Evolutionary conservation across 2,797 vertebrate genomes (phyloP), one percentile per base, ranked within the genome.

Genomic region (Pseudomugil gertrudae): DNA sequence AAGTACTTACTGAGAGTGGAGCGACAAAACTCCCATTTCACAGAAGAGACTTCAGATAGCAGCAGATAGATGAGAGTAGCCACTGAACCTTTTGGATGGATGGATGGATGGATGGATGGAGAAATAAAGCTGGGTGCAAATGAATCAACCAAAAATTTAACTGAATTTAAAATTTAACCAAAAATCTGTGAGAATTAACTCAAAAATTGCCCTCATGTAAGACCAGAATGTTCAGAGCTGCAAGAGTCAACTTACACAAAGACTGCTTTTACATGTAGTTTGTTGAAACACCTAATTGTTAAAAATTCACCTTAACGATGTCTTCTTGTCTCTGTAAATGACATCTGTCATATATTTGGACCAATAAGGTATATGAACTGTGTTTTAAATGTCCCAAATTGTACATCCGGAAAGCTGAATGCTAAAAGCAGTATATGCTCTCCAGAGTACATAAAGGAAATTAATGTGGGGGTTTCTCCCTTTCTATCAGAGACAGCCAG

Each of bases 401-500:
- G 5, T 11, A 17, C 15, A 38, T 38, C 7, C 5, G 15, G 10
- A 26, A 27, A 47, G 26, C 54, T 29, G 23, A 57, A 33, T 32
- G 21, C 38, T 36, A 50, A 36, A 36, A n/a, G 11, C 19, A 35
- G 8, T 21, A 55, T 0, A 30, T 47, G 13, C 36, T 11, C 27
- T 40, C 10, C 33, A 26, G 0, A 17, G 36, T 26, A n/a, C 40
- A 24, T 24, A 55, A 53, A 45, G 35, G 40, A 60, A 30, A 72
- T 50, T 5, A 19, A 47, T 48, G 47, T 36, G 54, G 54, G 63
- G 48, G 15, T 40, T 58, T 63, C 50, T 63, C 30, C 36, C 58
- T 63, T 51, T 35, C 53, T 59, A 33, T 72, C 54, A 32, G 63
- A 51, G 62, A 69, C 66, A 54, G 66, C 48, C 14, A 15, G 43